A percentile compares a stretch with the other conserved stretches of the same genome.
These are phyloP conservation scores for Physeter macrocephalus DNA, from an alignment of 2,113 vertebrate genomes.

Conservation along the genomic window DNA sequence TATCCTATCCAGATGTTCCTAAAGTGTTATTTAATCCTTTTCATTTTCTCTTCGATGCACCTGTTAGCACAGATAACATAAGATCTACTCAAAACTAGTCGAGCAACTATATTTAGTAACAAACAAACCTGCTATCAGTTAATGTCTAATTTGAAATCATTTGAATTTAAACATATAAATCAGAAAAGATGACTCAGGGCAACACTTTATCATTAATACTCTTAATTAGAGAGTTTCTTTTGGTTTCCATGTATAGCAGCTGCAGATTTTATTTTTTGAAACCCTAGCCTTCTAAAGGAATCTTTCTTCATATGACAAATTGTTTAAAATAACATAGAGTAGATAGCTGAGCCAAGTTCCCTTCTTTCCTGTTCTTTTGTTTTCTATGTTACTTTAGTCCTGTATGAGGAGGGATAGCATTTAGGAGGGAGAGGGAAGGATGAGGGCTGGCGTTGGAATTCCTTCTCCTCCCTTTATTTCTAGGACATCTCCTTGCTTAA, in stretches of 20 bases:
- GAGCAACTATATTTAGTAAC: constrained; percentile 50
- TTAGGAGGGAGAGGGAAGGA: neutral
- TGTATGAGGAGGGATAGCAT: neutral
- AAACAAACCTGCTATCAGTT: constrained; percentile 60
- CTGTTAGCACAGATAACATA: constrained; percentile 51
- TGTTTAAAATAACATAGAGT: constrained; percentile 9
- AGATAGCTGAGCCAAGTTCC: neutral
- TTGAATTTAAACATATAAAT: constrained; percentile 69
- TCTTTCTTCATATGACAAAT: neutral
- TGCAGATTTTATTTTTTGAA: constrained; percentile 53
- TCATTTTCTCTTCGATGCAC: constrained; percentile 28
- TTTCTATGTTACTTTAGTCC: neutral
- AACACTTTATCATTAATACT: neutral
- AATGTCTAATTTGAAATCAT: constrained; percentile 65
- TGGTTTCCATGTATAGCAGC: constrained; percentile 53
- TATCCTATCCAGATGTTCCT: constrained; percentile 42
- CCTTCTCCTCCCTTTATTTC: neutral
- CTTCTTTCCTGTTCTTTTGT: neutral
- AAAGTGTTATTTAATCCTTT: constrained; percentile 11
- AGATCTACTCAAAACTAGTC: constrained; percentile 33
- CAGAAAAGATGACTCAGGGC: constrained; percentile 57
- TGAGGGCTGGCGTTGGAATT: neutral
- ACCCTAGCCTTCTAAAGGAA: constrained; percentile 24
- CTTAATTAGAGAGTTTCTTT: constrained; percentile 66
- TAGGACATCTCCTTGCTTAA: neutral